Conservation (phyloP, 2,797 vertebrate species). For the Hydrolagus colliei region DNA sequence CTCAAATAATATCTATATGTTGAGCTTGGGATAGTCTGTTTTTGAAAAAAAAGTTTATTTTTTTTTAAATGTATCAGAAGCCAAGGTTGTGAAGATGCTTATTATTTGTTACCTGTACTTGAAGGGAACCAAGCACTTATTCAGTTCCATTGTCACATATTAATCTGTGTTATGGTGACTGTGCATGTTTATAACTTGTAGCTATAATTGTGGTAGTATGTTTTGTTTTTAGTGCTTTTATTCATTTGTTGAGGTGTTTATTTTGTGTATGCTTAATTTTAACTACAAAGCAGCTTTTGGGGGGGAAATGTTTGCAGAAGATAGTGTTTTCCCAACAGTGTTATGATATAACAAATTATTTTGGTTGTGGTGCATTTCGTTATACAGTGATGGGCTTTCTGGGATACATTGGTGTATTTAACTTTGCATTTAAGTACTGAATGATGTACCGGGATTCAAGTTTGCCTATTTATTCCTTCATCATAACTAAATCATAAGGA, state of each 20-base stretch:
- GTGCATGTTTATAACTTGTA: constrained; percentile 61
- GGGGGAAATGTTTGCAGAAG: constrained; percentile 48
- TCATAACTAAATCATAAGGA: not conserved
- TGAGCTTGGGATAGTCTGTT: constrained; percentile 24
- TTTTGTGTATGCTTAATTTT: constrained; percentile 47
- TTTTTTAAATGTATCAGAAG: constrained; percentile 47
- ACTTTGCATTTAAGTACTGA: not conserved
- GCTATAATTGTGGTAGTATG: constrained; percentile 55
- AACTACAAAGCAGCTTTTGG: constrained; percentile 54
- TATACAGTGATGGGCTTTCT: not conserved
- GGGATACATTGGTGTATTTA: constrained; percentile 3
- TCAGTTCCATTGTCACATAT: constrained; percentile 46
- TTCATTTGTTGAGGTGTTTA: constrained; percentile 47
- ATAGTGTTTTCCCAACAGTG: constrained; percentile 30
- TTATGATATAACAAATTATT: constrained; percentile 25
- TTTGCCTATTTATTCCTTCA: not conserved
- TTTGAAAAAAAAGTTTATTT: constrained; percentile 34
- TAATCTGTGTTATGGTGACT: constrained; percentile 52
- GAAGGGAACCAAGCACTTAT: constrained; percentile 61
- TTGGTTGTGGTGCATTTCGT: constrained; percentile 2
- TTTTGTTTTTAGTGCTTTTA: constrained; percentile 53
- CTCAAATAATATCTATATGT: constrained; percentile 37
- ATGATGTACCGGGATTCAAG: no score
- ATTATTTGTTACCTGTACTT: constrained; percentile 55
- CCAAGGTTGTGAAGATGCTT: constrained; percentile 50